Evolutionary conservation across 2,113 vertebrate species (phyloP).

Genomic region (Aythya baeri): DNA sequence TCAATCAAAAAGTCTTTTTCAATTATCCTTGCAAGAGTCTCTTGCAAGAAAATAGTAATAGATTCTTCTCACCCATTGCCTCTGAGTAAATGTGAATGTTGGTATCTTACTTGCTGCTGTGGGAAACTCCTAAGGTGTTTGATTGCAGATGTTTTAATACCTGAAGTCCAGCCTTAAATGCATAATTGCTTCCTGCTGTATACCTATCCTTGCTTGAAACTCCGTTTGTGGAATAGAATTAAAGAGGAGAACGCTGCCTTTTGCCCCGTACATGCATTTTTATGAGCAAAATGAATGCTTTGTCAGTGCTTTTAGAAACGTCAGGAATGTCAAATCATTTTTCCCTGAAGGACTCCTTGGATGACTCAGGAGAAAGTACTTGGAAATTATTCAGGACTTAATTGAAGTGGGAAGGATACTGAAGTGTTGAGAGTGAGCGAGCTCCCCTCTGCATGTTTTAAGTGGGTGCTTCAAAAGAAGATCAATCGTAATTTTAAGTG

Average conservation of each 20-base stretch:
- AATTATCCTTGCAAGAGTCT: background rate
- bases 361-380: slow-evolving; percentile 48
- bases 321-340: slow-evolving; percentile 23
- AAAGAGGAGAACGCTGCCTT: background rate
- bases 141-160: background rate
- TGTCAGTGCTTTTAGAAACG: background rate
- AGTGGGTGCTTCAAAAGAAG: background rate
- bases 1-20: slow-evolving; percentile 8
- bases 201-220: background rate
- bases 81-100: background rate
- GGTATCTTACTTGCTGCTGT: background rate
- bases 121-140: slow-evolving; percentile 10
- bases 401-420: slow-evolving; percentile 1
- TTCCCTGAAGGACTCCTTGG: background rate
- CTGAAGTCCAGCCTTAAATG: background rate
- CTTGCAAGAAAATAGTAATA: background rate
- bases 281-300: slow-evolving; percentile 29
- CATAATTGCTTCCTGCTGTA: background rate
- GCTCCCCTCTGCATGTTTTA: background rate
- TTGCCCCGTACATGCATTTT: background rate
- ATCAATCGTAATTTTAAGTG: background rate
- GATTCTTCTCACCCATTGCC: background rate
- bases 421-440: background rate
- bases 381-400: slow-evolving; percentile 46
- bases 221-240: background rate